Evolutionary conservation across 1,140 invertebrate species (phyloP).

Genomic region (Agrypnia vestita): DNA sequence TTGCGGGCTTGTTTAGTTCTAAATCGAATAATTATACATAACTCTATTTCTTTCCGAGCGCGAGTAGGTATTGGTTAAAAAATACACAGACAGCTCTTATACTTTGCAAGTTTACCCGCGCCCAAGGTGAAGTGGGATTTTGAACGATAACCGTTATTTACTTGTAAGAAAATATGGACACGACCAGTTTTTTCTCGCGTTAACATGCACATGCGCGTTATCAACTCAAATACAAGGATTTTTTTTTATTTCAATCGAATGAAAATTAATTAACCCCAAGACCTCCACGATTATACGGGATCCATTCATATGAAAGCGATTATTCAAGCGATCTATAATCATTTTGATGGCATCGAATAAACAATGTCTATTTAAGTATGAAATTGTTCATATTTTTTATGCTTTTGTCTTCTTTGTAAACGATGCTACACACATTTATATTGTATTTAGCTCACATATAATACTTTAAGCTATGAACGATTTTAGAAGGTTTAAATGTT

Average conservation of each 20-base stretch:
- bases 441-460: too few species aligned
- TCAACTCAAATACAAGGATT: background rate
- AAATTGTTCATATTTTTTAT: constrained; percentile 28
- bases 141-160: constrained; percentile 24
- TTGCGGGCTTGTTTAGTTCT: background rate
- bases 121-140: constrained; percentile 35
- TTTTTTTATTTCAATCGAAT: background rate
- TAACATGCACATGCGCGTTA: background rate
- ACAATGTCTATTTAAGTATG: constrained; percentile 5
- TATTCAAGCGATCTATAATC: constrained; percentile 27
- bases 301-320: constrained; percentile 28
- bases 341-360: constrained; percentile 1
- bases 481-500: too few species aligned
- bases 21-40: constrained; percentile 19
- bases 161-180: constrained; percentile 15
- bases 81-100: background rate
- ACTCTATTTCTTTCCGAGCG: background rate
- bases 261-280: constrained; percentile 14
- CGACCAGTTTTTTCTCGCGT: constrained; percentile 25
- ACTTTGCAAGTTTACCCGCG: background rate
- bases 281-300: constrained; percentile 5
- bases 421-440: too few species aligned
- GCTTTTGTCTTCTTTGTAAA: constrained; percentile 18
- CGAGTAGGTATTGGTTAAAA: background rate
- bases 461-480: too few species aligned